These are phyloP conservation scores for Hypselothyrea guttata DNA, from an alignment of 2,888 invertebrate species.

Conservation along the genomic window DNA sequence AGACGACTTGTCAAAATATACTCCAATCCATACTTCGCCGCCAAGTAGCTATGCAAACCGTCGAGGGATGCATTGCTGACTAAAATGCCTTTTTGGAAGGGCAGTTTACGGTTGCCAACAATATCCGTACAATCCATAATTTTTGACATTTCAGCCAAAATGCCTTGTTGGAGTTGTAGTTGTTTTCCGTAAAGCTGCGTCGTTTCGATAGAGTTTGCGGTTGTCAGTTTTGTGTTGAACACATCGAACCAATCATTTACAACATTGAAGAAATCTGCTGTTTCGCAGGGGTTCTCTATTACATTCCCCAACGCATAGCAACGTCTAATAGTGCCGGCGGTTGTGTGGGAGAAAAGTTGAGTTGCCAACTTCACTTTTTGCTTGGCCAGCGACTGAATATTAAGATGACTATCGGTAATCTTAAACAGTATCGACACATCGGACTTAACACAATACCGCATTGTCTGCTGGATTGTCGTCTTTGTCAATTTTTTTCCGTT, in stretches of 20 bases:
- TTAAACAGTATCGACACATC: conserved; percentile 10
- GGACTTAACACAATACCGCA: conserved; percentile 10
- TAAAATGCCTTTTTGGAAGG: conserved; percentile 13
- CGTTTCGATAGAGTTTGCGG: background rate
- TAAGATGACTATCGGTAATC: conserved; percentile 22
- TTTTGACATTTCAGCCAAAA: conserved; percentile 7
- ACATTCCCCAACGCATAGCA: conserved; percentile 12
- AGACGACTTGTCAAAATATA: conserved; percentile 13
- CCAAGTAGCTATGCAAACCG: background rate
- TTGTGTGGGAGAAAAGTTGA: conserved; percentile 9
- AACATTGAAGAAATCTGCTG: conserved; percentile 1
- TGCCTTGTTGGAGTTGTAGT: background rate
- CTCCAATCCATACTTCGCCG: background rate
- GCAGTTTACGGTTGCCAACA: conserved; percentile 2
- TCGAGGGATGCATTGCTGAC: conserved; percentile 15
- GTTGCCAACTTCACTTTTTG: conserved; percentile 10
- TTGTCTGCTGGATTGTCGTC: conserved; percentile 17
- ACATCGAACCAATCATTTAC: conserved; percentile 4
- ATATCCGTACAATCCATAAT: conserved; percentile 6
- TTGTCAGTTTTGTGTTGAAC: conserved; percentile 7
- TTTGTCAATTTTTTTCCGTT: conserved; percentile 16
- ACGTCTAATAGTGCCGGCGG: conserved; percentile 22
- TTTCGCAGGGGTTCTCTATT: conserved; percentile 7
- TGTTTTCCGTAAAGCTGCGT: too few species aligned
- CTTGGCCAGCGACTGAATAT: conserved; percentile 7